Conservation (phyloP, 1,140 invertebrate genomes). For the Homarus americanus region DNA sequence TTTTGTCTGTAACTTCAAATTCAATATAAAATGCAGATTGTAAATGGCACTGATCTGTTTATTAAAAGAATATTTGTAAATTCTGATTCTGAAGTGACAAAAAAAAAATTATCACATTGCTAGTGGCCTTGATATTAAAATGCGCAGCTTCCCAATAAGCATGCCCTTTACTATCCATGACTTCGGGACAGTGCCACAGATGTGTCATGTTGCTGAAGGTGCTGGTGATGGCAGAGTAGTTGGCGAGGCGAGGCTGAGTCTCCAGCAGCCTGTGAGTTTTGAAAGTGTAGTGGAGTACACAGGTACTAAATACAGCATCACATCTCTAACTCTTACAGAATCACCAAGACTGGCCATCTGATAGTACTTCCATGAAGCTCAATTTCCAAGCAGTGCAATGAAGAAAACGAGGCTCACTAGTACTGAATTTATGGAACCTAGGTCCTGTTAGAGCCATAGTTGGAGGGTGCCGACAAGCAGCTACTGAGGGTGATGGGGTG, state of each 20-base stretch:
- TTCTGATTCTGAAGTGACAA: conserved; percentile 51
- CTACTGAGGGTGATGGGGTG: conserved; percentile 51
- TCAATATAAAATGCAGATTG: no score
- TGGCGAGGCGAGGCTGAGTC: not conserved
- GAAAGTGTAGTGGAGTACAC: not conserved
- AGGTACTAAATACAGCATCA: conserved; percentile 3
- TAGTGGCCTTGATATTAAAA: not conserved
- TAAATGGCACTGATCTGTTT: no score
- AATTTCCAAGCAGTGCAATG: conserved; percentile 30
- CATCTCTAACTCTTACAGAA: not conserved
- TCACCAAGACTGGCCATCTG: not conserved
- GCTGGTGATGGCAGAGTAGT: not conserved
- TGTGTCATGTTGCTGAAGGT: conserved; percentile 36
- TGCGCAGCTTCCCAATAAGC: conserved; percentile 8
- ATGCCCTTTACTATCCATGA: conserved; percentile 29
- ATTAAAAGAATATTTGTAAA: no score
- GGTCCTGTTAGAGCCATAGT: not conserved
- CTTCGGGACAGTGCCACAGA: not conserved
- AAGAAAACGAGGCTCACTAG: conserved; percentile 34
- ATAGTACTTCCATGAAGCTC: conserved; percentile 13
- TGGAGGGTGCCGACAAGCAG: conserved; percentile 37
- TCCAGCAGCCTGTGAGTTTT: conserved; percentile 5
- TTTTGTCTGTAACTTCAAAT: no score
- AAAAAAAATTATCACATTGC: not conserved
- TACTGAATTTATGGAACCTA: conserved; percentile 5